phyloP scores from a whole-genome alignment of 2,888 invertebrate species.

The Nesidiocoris tenuis region DNA sequence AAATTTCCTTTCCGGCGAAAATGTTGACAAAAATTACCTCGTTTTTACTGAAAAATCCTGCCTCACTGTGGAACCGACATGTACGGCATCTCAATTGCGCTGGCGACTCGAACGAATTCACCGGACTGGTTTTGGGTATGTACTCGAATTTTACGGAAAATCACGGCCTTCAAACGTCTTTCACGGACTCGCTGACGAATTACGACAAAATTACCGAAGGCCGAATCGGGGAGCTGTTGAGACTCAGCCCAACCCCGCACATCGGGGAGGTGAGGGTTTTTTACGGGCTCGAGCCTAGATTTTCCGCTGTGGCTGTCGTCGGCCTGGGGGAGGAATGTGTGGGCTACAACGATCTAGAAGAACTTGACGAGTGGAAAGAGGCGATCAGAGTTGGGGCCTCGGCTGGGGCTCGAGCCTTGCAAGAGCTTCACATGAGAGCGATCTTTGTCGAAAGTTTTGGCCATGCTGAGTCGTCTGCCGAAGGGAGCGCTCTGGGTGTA shows the following conservation, averaged over 20 bases:
- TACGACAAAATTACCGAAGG: slow-evolving; percentile 61
- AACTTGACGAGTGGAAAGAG: slow-evolving; percentile 72
- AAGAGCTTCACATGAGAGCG: slow-evolving; percentile 58
- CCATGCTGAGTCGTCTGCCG: slow-evolving; percentile 75
- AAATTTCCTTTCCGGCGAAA: too few relatives aligned
- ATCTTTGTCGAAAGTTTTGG: slow-evolving; percentile 75
- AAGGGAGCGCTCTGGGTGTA: slow-evolving; percentile 68
- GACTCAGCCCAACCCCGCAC: slow-evolving; percentile 58
- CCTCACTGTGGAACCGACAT: background rate
- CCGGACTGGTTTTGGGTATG: slow-evolving; percentile 45
- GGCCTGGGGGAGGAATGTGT: slow-evolving; percentile 70
- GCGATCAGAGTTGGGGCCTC: slow-evolving; percentile 70
- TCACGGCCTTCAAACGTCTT: slow-evolving; percentile 42
- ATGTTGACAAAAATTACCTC: background rate
- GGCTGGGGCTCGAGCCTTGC: slow-evolving; percentile 61
- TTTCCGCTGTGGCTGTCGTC: slow-evolving; percentile 69
- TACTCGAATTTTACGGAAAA: slow-evolving; percentile 43
- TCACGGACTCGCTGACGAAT: slow-evolving; percentile 57
- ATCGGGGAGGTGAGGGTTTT: slow-evolving; percentile 63
- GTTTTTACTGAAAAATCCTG: background rate
- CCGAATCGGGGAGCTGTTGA: slow-evolving; percentile 59
- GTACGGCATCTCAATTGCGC: slow-evolving; percentile 36
- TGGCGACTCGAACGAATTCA: slow-evolving; percentile 42
- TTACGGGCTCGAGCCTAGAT: slow-evolving; percentile 65
- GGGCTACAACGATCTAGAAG: slow-evolving; percentile 67